Conservation (phyloP, 2,113 vertebrate genomes). For the Pleuronectes platessa region DNA sequence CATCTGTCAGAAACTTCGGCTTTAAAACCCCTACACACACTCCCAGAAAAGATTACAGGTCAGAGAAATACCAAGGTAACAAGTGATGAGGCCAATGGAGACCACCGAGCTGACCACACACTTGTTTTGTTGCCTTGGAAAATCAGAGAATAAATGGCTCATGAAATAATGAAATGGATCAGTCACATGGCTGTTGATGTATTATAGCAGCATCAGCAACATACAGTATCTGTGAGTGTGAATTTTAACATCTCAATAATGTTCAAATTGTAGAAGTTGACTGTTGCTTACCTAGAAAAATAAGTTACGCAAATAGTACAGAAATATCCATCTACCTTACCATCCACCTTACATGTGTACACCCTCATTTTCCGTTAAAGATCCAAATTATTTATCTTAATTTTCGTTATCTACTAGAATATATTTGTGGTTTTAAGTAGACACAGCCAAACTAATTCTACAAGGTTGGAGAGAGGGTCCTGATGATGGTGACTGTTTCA, state of each 20-base stretch:
- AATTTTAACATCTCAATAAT: neutral
- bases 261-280: neutral
- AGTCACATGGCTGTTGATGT: neutral
- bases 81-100: neutral
- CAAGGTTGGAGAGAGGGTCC: no score
- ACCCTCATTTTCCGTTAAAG: no score
- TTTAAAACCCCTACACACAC: conserved; percentile 28
- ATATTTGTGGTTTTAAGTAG: no score
- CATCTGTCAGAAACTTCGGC: conserved; percentile 72
- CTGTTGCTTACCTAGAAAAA: neutral
- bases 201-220: neutral
- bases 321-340: no score
- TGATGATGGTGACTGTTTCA: no score
- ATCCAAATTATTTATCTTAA: no score
- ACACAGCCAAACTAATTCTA: no score
- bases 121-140: neutral
- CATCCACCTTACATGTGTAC: no score
- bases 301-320: neutral
- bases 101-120: neutral
- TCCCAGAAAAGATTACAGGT: conserved; percentile 24
- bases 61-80: neutral
- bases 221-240: no score
- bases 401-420: no score
- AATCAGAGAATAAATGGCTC: neutral
- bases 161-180: neutral